Base-by-base conservation (phyloP, 2,113 vertebrate genomes). In the Hyaena hyaena region DNA sequence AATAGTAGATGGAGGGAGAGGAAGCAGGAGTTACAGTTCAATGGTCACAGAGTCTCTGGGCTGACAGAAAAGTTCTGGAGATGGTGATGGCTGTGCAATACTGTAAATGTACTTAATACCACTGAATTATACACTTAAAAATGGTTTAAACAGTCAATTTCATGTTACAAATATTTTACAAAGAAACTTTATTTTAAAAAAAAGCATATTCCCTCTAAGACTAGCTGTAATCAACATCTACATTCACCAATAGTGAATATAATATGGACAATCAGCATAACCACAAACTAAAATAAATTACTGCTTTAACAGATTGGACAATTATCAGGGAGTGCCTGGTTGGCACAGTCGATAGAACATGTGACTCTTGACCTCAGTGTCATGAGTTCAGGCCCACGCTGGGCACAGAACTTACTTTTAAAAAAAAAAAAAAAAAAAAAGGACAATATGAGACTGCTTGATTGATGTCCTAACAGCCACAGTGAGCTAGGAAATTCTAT, bases 251-350 rank as follows among this genome's bases (percentile, higher is more conserved):
- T 43, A 17, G 76, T 83, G 17, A 61, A 61, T 71, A 39, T 73
- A 90, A 61, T 45, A 80, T 28, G 55, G 24, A 43, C 58, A 89
- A 77, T 58, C 73, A 76, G 63, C 4, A 35, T 24, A 55, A 58
- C 6, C 48, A 1, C 24, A 92, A 89, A 93, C n/a, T 76, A 88
- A 73, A 66, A 88, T 58, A 16, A 95, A 92, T 84, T 43, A 93
- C 0, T 53, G 28, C 31, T 79, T 66, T 87, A 95, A 81, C 19
- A 80, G 35, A 85, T 0, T 66, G 31, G 45, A 74, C 24, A 43
- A 74, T 16, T 16, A 76, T 76, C 24, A 15, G 2, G 14, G 14
- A 43, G 26, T 48, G 74, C 14, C 26, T 48, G 74, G 74, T 14
- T 76, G 73, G 15, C 39, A 26, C 73, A 48, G 43, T 76, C 24